phyloP scores from a whole-genome alignment of 2,113 vertebrate species.

The Mormyrus lacerda region DNA sequence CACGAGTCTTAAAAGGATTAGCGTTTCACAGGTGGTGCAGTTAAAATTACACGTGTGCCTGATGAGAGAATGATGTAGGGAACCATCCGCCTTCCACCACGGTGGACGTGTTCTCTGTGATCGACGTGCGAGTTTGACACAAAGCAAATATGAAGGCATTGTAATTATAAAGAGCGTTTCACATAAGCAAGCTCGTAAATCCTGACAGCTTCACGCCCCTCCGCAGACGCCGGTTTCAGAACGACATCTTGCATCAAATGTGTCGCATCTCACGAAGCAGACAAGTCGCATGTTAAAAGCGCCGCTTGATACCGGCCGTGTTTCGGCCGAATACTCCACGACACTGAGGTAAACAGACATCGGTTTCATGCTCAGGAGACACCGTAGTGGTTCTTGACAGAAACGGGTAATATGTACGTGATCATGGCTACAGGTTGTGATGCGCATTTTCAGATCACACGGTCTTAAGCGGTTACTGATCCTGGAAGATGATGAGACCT shows the following conservation, averaged over 20 bases:
- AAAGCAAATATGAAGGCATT: constrained; percentile 1
- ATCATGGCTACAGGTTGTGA: neutral
- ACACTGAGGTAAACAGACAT: neutral
- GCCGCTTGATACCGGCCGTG: neutral
- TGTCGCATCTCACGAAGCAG: neutral
- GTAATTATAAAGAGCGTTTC: neutral
- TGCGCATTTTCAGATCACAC: neutral
- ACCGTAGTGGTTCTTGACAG: neutral
- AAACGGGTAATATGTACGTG: neutral
- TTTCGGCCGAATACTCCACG: neutral
- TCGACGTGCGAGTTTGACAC: neutral
- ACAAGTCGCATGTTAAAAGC: neutral
- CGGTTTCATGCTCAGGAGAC: neutral
- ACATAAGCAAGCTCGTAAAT: neutral
- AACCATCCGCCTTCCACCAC: neutral
- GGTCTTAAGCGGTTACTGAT: neutral
- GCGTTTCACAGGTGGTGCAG: neutral
- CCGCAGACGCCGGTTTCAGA: neutral
- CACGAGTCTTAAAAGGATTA: neutral
- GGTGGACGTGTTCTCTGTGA: neutral
- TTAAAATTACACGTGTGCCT: neutral
- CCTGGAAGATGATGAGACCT: neutral
- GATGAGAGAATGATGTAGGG: neutral
- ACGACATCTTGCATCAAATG: neutral
- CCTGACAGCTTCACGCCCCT: constrained; percentile 6